Evolutionary conservation across 2,888 invertebrate genomes (phyloP).

Genomic region (Oxycera nigricornis): DNA sequence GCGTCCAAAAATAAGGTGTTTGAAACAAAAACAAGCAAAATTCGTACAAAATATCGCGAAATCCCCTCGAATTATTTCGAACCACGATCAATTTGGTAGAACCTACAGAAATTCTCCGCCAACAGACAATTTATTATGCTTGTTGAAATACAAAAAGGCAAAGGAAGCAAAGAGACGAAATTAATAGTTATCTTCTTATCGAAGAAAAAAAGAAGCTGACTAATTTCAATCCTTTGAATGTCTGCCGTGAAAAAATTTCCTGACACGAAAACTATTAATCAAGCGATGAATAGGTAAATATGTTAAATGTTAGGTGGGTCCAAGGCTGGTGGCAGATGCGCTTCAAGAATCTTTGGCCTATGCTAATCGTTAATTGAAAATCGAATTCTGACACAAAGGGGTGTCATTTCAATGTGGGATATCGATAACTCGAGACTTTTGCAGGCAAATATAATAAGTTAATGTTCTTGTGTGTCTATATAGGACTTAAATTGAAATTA

Average conservation of each 20-base stretch:
- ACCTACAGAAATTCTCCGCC: neutral
- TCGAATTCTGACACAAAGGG: slow-evolving; percentile 24
- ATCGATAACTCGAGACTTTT: too few species aligned
- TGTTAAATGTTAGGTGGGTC: slow-evolving; percentile 10
- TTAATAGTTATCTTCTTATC: slow-evolving; percentile 28
- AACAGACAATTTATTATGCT: slow-evolving; percentile 17
- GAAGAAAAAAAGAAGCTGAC: slow-evolving; percentile 16
- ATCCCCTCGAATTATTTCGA: slow-evolving; percentile 15
- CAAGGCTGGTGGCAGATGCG: slow-evolving; percentile 23
- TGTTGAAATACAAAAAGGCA: neutral
- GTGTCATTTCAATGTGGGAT: neutral
- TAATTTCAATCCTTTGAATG: slow-evolving; percentile 13
- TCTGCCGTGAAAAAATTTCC: slow-evolving; percentile 29
- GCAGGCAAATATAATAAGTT: too few species aligned
- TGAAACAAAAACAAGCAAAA: too few species aligned
- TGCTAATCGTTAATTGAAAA: slow-evolving; percentile 42
- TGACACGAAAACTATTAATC: slow-evolving; percentile 42
- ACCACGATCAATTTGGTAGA: neutral
- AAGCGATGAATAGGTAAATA: slow-evolving; percentile 38
- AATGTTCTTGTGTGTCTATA: too few species aligned
- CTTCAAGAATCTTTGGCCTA: slow-evolving; percentile 4
- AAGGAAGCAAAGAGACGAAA: slow-evolving; percentile 19
- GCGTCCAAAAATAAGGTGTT: too few species aligned
- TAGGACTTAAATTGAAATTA: too few species aligned
- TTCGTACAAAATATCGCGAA: neutral